Evolutionary conservation across 2,888 invertebrate species (phyloP).

Genomic region (Rhimphoctona megacephalus): DNA sequence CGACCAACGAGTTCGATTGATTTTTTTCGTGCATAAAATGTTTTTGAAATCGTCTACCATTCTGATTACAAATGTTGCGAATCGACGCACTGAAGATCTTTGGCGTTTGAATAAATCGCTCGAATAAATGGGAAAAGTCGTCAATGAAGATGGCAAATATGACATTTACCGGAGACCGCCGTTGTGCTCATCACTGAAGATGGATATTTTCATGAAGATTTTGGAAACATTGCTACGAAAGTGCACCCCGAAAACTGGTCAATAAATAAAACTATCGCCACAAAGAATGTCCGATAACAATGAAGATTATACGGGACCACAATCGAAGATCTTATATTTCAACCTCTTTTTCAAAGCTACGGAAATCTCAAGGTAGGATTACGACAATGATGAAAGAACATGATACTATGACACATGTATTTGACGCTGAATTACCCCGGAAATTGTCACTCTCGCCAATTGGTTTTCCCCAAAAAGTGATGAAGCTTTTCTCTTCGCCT

Average conservation of each 20-base stretch:
- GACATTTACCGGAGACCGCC: neutral
- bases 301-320: conserved; percentile 48
- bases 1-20: neutral
- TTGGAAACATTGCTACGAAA: neutral
- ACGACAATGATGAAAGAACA: conserved; percentile 27
- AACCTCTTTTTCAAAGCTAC: conserved; percentile 13
- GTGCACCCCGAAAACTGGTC: neutral
- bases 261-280: neutral
- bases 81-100: conserved; percentile 4
- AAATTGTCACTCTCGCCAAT: neutral
- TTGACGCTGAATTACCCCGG: neutral
- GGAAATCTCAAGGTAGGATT: conserved; percentile 61
- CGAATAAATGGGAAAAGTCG: neutral
- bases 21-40: neutral
- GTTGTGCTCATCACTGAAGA: conserved; percentile 16
- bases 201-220: conserved; percentile 25
- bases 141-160: conserved; percentile 47
- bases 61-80: neutral
- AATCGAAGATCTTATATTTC: conserved; percentile 40
- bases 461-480: neutral
- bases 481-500: neutral
- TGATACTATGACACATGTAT: conserved; percentile 1
- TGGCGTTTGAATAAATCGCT: neutral
- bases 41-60: neutral
- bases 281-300: conserved; percentile 1